Conservation (phyloP, 2,113 vertebrate species). For the Ceyx cyanopectus region DNA sequence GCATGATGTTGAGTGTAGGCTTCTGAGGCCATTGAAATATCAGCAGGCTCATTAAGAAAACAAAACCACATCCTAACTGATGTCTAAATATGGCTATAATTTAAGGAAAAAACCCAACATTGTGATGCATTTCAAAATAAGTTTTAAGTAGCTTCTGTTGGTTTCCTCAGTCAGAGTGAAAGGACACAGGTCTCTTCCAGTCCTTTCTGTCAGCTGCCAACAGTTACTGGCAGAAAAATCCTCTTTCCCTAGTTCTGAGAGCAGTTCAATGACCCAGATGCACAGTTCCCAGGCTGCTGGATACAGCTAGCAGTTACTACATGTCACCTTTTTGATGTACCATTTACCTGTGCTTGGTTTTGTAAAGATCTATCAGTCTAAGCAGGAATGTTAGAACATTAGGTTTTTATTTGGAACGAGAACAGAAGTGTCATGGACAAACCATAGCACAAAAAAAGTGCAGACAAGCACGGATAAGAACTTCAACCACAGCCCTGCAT, state of each 20-base stretch:
- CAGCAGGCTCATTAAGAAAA: not conserved
- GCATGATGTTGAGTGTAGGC: accelerated
- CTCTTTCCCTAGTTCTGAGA: not conserved
- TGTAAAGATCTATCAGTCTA: not conserved
- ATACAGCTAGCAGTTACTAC: not conserved
- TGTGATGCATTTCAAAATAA: not conserved
- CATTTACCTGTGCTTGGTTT: not conserved
- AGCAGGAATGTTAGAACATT: not conserved
- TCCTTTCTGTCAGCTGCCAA: not conserved
- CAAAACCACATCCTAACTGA: not conserved
- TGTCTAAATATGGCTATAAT: not conserved
- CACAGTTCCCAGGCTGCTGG: not conserved
- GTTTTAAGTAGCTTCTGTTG: not conserved
- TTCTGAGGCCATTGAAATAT: not conserved
- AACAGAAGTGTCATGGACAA: not conserved
- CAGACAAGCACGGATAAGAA: not conserved
- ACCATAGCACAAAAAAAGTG: not conserved
- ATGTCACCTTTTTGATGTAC: not conserved
- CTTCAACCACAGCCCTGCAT: not conserved
- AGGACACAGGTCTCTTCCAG: not conserved
- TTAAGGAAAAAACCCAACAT: not conserved
- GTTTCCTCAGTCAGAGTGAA: not conserved
- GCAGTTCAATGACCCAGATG: not conserved
- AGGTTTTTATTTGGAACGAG: not conserved
- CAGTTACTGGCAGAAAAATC: not conserved